Evolutionary conservation across 1,140 invertebrate species (phyloP), one percentile per base, ranked within the genome.

Genomic region (Cotesia chilonis): DNA sequence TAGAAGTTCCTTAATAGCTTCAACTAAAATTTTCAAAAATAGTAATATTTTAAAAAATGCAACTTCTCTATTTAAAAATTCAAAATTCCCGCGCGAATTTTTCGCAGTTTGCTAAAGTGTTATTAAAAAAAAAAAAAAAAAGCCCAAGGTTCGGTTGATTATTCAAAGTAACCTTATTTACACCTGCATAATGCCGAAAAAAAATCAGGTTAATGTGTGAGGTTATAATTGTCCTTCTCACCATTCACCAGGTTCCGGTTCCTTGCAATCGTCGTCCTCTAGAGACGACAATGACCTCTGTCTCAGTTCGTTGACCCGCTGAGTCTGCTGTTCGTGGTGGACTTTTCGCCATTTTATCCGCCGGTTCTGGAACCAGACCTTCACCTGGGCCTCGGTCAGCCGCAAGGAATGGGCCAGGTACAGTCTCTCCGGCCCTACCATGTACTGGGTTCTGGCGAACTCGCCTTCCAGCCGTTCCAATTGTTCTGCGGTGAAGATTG

Each of bases 351-450:
- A 98, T 89, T 98, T 98, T 74, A 98, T 98, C 37, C 97, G 89
- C 28, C 97, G 89, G 84, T 98, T 98, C 87, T 98, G 97, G 83
- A 98, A 98, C 96, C 97, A 98, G 1, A 98, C 96, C 86, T 98
- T 98, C 0, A 98, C 95, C 90, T 96, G 90, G 4, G 96, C 95
- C 85, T 98, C 96, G 0, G 95, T 96, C 1, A 99, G 87, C 72
- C 95, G 92, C 1, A 98, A 88, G 0, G 93, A 92, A 78, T 95
- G 93, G 0, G 96, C 96, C 52, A 98, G 87, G 79, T 97, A 96
- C 0, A 96, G 88, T 75, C 97, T 86, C 83, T 98, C 96, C 0
- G 95, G 95, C 0, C 96, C 96, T 3, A 96, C 96, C 94, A 98
- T 96, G 84, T 98, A 98, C 82, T 98, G 96, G 79, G 98, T 96